Base-by-base conservation (phyloP, 92 coral and sea anemone genomes). In the Zoanthus sociatus region DNA sequence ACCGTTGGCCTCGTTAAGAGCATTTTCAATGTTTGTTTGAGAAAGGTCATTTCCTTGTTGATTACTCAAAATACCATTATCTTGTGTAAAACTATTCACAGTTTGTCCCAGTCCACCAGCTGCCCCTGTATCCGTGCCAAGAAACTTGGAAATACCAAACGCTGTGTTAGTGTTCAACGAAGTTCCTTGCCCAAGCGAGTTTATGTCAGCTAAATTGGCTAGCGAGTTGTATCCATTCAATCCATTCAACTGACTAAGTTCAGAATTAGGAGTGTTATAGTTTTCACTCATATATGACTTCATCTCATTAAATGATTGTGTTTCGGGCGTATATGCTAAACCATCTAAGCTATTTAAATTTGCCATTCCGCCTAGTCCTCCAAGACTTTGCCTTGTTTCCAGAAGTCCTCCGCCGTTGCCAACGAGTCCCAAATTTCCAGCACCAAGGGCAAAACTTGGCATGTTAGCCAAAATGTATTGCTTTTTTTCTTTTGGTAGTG, bases 401-500 rank as follows among this genome's bases (percentile, higher is more conserved):
- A 91, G 71, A 20, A 70, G 78, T n/a, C 69, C 70, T 58, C 30
- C 32, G 17, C 54, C 75, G 5, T 44, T 45, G n/a, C 56, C 88
- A 21, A 68, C 77, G 17, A 86, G 67, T 18, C 91, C 90, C 9
- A 76, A 42, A 16, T 74, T 90, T 0, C 84, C 50, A 17, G 90
- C 20, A 56, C 89, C 88, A 5, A 79, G 54, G 20, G 92, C 94
- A 45, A 88, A 48, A 31, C 92, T 94, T 10, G 90, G 92, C 89
- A 83, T 82, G 17, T 92, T 92, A n/a, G 94, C 90, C 42, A 94
- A 83, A 42, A 94, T 94, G 56, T 75, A 94, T 33, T 94, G 98
- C 45, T 94, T 94, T 83, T 94, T 94, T 60, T 94, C 94, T 31
- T 91, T 91, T 17, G 61, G 78, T 5, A 84, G 86, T 17, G 69